Conservation (phyloP, 2,888 invertebrate species). For the Tuberolachnus salignus region DNA sequence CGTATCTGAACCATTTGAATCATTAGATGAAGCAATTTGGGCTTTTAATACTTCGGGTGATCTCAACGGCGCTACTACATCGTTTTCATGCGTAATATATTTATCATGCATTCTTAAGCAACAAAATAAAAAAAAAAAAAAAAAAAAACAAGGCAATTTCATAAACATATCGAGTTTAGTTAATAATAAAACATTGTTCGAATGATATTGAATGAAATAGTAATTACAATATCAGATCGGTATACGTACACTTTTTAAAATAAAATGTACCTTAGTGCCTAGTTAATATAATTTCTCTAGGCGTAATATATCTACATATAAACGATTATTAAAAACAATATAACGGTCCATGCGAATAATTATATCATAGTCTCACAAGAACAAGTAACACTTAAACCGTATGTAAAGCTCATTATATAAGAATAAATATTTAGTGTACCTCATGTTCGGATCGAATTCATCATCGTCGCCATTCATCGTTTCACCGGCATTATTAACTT, state of each 20-base stretch:
- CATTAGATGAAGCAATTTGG: constrained; percentile 14
- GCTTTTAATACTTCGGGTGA: constrained; percentile 19
- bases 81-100: constrained; percentile 51
- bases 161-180: not conserved
- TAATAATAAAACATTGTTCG: constrained; percentile 15
- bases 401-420: not conserved
- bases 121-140: constrained; percentile 34
- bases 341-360: constrained; percentile 21
- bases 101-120: constrained; percentile 55
- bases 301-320: not conserved
- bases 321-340: not conserved
- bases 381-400: not conserved
- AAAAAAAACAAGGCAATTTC: constrained; percentile 43
- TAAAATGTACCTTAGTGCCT: not conserved
- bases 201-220: not conserved
- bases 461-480: constrained; percentile 59
- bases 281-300: not conserved
- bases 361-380: constrained; percentile 15
- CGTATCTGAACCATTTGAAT: not conserved
- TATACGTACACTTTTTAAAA: not conserved
- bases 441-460: constrained; percentile 57
- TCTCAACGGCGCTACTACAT: constrained; percentile 42
- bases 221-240: not conserved
- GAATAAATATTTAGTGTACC: constrained; percentile 31
- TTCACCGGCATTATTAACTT: constrained; percentile 63